Evolutionary conservation across 2,797 vertebrate species (phyloP), one percentile per base, ranked within the genome.

Genomic region (Gadopsis marmoratus): DNA sequence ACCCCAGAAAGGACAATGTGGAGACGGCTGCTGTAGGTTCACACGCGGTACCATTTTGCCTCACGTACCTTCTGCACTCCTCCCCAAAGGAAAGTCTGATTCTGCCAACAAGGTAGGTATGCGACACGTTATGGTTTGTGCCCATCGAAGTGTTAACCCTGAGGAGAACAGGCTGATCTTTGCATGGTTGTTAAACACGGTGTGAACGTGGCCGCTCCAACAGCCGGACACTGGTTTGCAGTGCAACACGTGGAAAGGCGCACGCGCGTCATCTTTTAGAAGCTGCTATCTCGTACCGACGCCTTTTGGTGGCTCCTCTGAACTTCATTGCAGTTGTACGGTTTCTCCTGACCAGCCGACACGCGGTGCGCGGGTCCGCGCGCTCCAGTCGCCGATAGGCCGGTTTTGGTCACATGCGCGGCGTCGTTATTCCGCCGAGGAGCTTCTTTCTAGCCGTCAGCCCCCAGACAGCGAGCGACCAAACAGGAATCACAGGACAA

Each of bases 351-450:
- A 78, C 9, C 56, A 77, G 81, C 71, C 74, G 69, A 16, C 79
- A 81, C 76, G 74, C 84, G n/a, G 72, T 29, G 76, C 73, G 85
- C 77, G 91, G 80, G 84, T 78, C 74, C 82, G 91, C 62, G 86
- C 91, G 96, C 96, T 95, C 95, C 91, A 76, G 81, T 81, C 63
- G 7, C 80, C 56, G 90, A 96, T 97, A 93, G 96, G 96, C 76
- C 70, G 9, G 0, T 53, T 73, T 4, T 35, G 76, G 89, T 95
- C 96, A 97, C 96, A 91, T 97, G 96, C 87, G 87, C 88, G 64
- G 64, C 83, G 84, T 91, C 94, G 95, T 93, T 94, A 87, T 93
- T 89, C 90, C 83, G 70, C 77, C 21, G 85, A 88, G 88, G 91
- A 85, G 76, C 77, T 26, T 86, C 89, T 83, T 80, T 87, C 87